A percentile compares a stretch with the other conserved stretches of the same genome.
These are phyloP conservation scores for Cercocebus atys DNA, from an alignment of 2,113 vertebrate species.

Conservation along the genomic window DNA sequence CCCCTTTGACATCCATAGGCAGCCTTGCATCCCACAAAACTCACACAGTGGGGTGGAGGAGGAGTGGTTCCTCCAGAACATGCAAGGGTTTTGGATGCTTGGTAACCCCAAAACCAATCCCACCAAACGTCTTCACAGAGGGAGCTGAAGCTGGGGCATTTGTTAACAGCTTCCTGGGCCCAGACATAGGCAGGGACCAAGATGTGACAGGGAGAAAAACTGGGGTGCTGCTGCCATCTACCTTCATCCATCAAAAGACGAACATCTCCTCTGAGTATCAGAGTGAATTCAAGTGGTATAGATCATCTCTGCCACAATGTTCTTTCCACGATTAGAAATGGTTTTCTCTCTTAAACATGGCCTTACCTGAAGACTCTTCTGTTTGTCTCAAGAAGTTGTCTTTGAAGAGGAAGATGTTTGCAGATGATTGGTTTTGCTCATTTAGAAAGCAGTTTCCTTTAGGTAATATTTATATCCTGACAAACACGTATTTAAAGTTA, in stretches of 20 bases:
- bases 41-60: accelerated
- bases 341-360: background rate
- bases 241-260: background rate
- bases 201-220: background rate
- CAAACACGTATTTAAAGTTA: background rate
- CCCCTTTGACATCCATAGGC: background rate
- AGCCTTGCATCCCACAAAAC: background rate
- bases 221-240: background rate
- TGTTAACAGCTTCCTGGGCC: background rate
- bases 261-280: background rate
- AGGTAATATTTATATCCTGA: background rate
- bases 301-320: background rate
- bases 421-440: background rate
- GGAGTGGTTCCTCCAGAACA: background rate
- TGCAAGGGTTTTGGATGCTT: background rate
- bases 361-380: background rate
- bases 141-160: background rate
- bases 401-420: background rate
- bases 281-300: background rate
- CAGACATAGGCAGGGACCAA: background rate
- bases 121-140: background rate
- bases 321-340: background rate
- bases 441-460: slow-evolving; percentile 42
- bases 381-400: background rate
- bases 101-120: background rate